Evolutionary conservation across 2,113 vertebrate species (phyloP), one percentile per base, ranked within the genome.

Genomic region (Psittacara wagleri): DNA sequence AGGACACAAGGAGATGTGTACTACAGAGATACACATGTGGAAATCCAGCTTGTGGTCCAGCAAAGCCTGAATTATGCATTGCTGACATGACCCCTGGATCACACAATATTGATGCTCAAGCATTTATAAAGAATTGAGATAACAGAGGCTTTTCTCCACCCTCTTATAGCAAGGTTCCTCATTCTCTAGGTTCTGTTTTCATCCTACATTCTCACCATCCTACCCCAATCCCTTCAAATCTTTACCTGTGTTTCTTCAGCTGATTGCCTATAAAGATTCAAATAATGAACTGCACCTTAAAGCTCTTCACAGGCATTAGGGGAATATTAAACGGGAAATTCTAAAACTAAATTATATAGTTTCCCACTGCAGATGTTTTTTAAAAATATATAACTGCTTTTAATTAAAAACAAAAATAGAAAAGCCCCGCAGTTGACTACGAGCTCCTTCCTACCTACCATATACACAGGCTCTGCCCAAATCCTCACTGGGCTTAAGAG

Each of bases 331-430:
- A 96, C 84, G 85, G 81, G 95, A 96, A 97, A 96, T 92, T 95
- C 95, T 90, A 94, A 95, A 96, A 83, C 87, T 92, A 90, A 96
- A 92, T 95, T 95, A 96, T 19, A 86, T 19, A 86, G 88, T 90
- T 97, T 94, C 95, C 93, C 96, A 85, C 86, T 85, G 94, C 80
- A 97, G 97, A 78, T 48, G 69, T 63, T 90, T 70, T 54, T 66
- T 64, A 27, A 88, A 81, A 97, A 57, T 13, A 66, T 27, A 64
- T 2, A 48, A 73, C 93, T 97, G 96, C 89, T 97, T 97, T 97
- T 96, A 97, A 98, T 98, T 97, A 98, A 95, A 97, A 97, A 96
- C 95, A 66, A 92, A 97, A 97, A 97, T 64, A 92, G 22, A 77
- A 23, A 28, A 70, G 63, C 61, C 54, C 61, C 44, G 4, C 44